Percentiles rank a stretch among this genome's conserved stretches.
phyloP scores from a whole-genome alignment of 2,113 vertebrate genomes.

The Hippocampus mohnikei region DNA sequence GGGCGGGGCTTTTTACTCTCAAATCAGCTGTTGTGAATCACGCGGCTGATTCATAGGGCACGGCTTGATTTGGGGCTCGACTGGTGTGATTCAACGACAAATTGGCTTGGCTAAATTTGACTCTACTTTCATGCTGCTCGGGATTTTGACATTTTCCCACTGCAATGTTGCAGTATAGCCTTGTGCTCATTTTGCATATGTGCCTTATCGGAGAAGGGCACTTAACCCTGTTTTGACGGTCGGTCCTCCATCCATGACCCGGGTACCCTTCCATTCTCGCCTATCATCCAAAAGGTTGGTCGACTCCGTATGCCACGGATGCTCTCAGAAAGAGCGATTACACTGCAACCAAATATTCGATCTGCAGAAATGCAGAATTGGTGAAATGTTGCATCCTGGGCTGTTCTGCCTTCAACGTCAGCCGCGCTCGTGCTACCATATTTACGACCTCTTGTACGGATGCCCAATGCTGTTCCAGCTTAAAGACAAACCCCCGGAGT shows the following conservation, averaged over 20 bases:
- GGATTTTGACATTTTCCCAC: conserved; percentile 41
- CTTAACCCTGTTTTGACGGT: too few species aligned
- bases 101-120: conserved; percentile 26
- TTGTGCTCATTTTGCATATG: not conserved
- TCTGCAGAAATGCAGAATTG: conserved; percentile 7
- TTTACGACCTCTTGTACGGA: conserved; percentile 52
- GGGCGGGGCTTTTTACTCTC: conserved; percentile 61
- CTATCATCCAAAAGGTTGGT: too few species aligned
- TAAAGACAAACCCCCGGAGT: conserved; percentile 52
- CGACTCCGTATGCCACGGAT: too few species aligned
- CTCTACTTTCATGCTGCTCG: conserved; percentile 5
- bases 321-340: too few species aligned
- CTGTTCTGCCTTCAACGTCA: conserved; percentile 50
- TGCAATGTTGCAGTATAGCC: not conserved
- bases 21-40: conserved; percentile 61
- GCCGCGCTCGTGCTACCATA: conserved; percentile 45
- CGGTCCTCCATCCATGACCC: too few species aligned
- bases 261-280: too few species aligned
- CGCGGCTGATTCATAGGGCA: conserved; percentile 63
- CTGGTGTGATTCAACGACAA: conserved; percentile 44
- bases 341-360: too few species aligned
- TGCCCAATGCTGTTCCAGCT: conserved; percentile 51
- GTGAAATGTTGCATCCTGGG: conserved; percentile 44
- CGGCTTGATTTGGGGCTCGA: conserved; percentile 42
- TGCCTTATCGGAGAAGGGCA: too few species aligned